These are phyloP conservation scores for Lamellibrachia luymesi DNA, from an alignment of 1,140 invertebrate species.

Conservation along the genomic window DNA sequence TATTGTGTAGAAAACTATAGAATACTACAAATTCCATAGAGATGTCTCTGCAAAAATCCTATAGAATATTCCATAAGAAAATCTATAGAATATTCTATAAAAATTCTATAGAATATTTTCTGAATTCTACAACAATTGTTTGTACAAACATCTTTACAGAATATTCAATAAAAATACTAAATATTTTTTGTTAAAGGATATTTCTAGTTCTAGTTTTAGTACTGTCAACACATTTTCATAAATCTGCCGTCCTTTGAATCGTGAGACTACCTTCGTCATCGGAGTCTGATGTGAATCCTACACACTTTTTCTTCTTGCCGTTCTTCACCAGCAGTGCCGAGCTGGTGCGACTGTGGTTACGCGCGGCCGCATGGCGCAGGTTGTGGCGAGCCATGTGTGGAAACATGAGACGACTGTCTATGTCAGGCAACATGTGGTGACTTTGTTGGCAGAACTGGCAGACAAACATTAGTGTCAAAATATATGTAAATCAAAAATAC, in stretches of 20 bases:
- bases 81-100: too few relatives aligned
- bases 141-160: too few relatives aligned
- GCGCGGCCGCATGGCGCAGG: conserved; percentile 78
- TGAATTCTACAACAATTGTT: too few relatives aligned
- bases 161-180: too few relatives aligned
- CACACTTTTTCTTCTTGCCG: conserved; percentile 28
- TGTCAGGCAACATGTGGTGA: conserved; percentile 86
- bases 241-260: neutral
- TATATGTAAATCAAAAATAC: conserved; percentile 19
- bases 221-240: neutral
- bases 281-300: conserved; percentile 27
- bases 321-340: conserved; percentile 4
- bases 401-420: conserved; percentile 69
- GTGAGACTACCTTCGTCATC: neutral
- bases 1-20: too few relatives aligned
- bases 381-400: conserved; percentile 91
- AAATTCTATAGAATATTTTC: too few relatives aligned
- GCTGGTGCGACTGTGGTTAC: conserved; percentile 51
- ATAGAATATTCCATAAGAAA: too few relatives aligned
- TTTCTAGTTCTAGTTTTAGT: too few relatives aligned
- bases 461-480: neutral
- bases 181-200: too few relatives aligned
- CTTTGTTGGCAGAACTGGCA: conserved; percentile 68
- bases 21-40: too few relatives aligned
- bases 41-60: too few relatives aligned